Evolutionary conservation across 2,113 vertebrate genomes (phyloP), one percentile per base, ranked within the genome.

Genomic region (Brachyistius frenatus): DNA sequence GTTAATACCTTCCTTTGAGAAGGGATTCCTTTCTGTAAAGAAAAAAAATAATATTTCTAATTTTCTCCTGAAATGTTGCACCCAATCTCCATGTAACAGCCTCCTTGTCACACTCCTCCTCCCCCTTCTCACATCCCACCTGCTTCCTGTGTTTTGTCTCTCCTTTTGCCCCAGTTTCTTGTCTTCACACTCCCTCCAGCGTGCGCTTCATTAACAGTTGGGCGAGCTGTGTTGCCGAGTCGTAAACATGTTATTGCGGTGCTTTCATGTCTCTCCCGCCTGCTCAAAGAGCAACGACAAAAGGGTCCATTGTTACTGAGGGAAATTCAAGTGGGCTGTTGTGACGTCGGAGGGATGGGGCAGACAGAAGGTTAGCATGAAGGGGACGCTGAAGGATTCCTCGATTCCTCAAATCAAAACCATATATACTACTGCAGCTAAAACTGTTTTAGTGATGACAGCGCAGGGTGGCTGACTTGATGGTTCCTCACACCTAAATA

Each of bases 181-280:
- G 68, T 66, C 2, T 69, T 79, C 61, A 54, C 23, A 9, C 75
- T 56, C 69, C 16, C 58, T 44, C 39, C 8, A 4, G 50, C 57
- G 30, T 13, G 33, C 4, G 62, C 86, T 68, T 81, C 60, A 86
- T 89, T 86, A 76, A 60, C 83, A 77, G 67, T 31, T 52, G 10
- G 55, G 23, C 81, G 78, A 7, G 60, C 15, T 33, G 36, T 54
- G 81, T 68, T 46, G 30, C 8, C 55, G 58, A 60, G 68, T 13
- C 16, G 46, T 10, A 73, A 83, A 90, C 83, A 78, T 76, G 81
- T 86, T 76, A 70, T 66, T 53, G 39, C 36, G 7, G 50, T 53
- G 54, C 73, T 68, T 66, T 62, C 49, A 0, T n/a, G 54, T 76
- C 60, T 80, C 74, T 14, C 36, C 54, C 58, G 67, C 66, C 5